A percentile compares a stretch with the other conserved stretches of the same genome.
Conservation (phyloP, 2,797 vertebrate genomes). For the Parauchenoglanis ngamensis region DNA sequence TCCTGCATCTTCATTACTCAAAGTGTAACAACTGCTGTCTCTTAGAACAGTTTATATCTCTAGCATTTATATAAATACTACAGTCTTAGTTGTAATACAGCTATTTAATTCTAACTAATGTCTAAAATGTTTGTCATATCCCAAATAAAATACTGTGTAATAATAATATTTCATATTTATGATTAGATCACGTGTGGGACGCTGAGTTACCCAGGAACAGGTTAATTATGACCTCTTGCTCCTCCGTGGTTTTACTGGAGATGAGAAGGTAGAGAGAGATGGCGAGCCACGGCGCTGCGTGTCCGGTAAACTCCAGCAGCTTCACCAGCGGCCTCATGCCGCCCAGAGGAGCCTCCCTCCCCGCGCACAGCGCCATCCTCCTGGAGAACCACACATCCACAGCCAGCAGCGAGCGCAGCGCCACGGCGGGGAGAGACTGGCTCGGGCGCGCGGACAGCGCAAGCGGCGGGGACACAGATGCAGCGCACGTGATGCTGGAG, state of each 20-base stretch:
- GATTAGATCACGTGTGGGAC: too few species aligned
- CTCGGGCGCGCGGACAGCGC: background rate
- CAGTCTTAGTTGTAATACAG: background rate
- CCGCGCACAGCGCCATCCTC: slow-evolving; percentile 86
- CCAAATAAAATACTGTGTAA: background rate
- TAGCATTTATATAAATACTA: too few species aligned
- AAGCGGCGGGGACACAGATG: background rate
- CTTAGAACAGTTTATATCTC: too few species aligned
- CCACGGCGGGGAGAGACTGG: slow-evolving; percentile 55
- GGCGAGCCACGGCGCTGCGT: slow-evolving; percentile 63
- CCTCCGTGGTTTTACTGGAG: slow-evolving; percentile 59
- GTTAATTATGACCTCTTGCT: slow-evolving; percentile 86
- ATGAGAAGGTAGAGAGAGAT: background rate
- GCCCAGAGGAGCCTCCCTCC: slow-evolving; percentile 84
- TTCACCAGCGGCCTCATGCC: slow-evolving; percentile 85
- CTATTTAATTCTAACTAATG: background rate
- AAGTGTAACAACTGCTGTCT: too few species aligned
- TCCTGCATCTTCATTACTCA: too few species aligned
- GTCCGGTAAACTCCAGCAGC: slow-evolving; percentile 83
- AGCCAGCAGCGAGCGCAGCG: slow-evolving; percentile 82
- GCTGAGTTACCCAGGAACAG: slow-evolving; percentile 56
- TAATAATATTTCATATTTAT: background rate
- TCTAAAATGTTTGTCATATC: background rate
- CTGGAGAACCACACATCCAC: slow-evolving; percentile 90
- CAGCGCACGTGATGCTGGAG: background rate